Evolutionary conservation across 2,888 invertebrate species (phyloP).

Genomic region (Pollenia angustigena): DNA sequence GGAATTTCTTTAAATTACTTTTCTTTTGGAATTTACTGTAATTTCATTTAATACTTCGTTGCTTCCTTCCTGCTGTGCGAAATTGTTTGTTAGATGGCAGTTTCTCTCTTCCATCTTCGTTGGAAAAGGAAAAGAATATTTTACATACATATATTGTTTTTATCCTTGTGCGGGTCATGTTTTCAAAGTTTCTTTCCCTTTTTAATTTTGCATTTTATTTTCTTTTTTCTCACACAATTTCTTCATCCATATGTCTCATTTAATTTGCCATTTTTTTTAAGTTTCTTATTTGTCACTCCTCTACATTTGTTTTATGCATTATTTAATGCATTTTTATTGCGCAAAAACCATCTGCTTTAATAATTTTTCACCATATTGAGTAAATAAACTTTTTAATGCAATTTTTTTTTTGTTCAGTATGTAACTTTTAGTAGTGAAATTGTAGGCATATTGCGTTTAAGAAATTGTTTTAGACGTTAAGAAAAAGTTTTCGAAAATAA

Average conservation of each 20-base stretch:
- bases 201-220: background rate
- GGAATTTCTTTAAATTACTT: background rate
- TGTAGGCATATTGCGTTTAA: no score
- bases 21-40: background rate
- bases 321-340: conserved; percentile 46
- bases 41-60: background rate
- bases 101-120: background rate
- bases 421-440: background rate
- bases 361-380: conserved; percentile 54
- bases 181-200: background rate
- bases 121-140: background rate
- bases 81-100: background rate
- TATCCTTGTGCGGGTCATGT: conserved; percentile 14
- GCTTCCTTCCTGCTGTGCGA: background rate
- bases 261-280: background rate
- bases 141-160: background rate
- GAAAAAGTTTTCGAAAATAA: no score
- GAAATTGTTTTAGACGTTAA: no score
- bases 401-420: background rate
- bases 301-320: background rate
- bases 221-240: background rate
- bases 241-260: conserved; percentile 48
- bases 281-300: conserved; percentile 4
- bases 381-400: conserved; percentile 56
- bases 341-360: conserved; percentile 54